Evolutionary conservation across 2,797 vertebrate genomes (phyloP).

Genomic region (Eptatretus atami): DNA sequence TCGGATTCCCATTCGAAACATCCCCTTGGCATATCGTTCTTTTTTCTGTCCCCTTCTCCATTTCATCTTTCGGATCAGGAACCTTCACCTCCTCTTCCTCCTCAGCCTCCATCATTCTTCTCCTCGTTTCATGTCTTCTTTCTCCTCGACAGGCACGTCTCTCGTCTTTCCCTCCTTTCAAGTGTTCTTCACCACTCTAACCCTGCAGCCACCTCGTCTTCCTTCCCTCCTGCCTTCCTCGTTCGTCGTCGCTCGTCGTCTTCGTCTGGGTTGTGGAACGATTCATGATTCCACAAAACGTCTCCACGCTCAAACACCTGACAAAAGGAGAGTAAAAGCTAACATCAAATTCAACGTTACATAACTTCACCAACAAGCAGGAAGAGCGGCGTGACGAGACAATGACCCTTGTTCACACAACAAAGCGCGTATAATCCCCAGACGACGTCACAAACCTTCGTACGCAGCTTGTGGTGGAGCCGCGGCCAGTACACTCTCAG

Average conservation of each 20-base stretch:
- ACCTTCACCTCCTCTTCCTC: constrained; percentile 17
- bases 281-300: constrained; percentile 64
- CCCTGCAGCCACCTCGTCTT: too few relatives aligned
- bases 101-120: constrained; percentile 8
- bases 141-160: too few relatives aligned
- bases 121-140: too few relatives aligned
- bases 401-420: too few relatives aligned
- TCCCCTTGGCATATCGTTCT: background rate
- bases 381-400: background rate
- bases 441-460: constrained; percentile 24
- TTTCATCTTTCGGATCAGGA: constrained; percentile 12
- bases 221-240: too few relatives aligned
- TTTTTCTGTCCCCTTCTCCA: constrained; percentile 10
- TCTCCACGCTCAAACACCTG: constrained; percentile 77
- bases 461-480: constrained; percentile 30
- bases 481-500: constrained; percentile 30
- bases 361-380: background rate
- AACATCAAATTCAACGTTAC: too few relatives aligned
- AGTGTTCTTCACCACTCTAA: too few relatives aligned
- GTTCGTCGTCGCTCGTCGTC: background rate
- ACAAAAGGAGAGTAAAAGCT: background rate
- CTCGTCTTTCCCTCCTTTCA: too few relatives aligned
- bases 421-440: background rate
- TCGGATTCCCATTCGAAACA: constrained; percentile 11
- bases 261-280: constrained; percentile 15